Percentiles rank a stretch among this genome's conserved stretches.
Conservation (phyloP, 2,113 vertebrate genomes). For the Entelurus aequoreus region DNA sequence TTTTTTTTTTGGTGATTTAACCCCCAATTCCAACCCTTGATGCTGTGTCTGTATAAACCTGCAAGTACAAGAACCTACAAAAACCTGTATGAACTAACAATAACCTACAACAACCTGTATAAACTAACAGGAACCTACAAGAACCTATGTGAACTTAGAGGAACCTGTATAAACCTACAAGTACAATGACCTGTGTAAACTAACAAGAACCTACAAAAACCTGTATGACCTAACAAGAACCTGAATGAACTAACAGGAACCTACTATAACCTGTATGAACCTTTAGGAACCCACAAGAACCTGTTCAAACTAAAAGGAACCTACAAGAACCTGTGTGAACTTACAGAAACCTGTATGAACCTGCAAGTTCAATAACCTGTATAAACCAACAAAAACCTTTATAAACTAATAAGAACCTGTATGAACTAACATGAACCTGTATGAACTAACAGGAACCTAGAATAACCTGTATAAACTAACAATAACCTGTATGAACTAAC, state of each 20-base stretch:
- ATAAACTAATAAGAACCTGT: background rate
- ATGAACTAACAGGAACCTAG: background rate
- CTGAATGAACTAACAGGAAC: background rate
- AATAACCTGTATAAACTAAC: background rate
- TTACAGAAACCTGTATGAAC: background rate
- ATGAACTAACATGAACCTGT: background rate
- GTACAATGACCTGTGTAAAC: background rate
- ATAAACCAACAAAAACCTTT: conserved; percentile 4
- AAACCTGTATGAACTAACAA: too few relatives aligned
- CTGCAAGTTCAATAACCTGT: too few relatives aligned
- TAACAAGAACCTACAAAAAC: background rate
- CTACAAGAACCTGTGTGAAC: background rate
- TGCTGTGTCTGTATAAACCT: too few relatives aligned
- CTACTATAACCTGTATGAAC: background rate
- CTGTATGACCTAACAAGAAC: too few relatives aligned
- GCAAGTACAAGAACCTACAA: too few relatives aligned
- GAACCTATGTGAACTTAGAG: too few relatives aligned
- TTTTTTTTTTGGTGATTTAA: too few relatives aligned
- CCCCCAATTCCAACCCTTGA: too few relatives aligned
- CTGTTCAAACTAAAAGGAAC: background rate
- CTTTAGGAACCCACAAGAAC: too few relatives aligned
- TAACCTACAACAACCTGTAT: too few relatives aligned
- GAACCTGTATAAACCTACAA: too few relatives aligned
- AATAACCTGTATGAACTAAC: background rate
- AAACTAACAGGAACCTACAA: background rate